phyloP scores from a whole-genome alignment of 2,113 vertebrate species.

The Marmota monax region DNA sequence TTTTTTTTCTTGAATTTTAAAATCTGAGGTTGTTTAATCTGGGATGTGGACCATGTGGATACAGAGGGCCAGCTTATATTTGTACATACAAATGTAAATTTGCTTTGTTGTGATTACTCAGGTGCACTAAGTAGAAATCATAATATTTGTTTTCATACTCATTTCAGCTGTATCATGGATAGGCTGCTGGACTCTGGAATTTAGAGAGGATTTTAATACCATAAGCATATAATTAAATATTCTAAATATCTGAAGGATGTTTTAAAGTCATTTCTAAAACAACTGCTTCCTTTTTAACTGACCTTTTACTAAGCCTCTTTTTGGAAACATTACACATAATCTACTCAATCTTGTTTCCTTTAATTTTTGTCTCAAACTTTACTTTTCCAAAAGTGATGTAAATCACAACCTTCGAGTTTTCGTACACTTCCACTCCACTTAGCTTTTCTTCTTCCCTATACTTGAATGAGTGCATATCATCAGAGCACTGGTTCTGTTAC shows the following conservation, averaged over 20 bases:
- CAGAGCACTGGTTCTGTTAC: neutral
- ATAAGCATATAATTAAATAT: conserved; percentile 19
- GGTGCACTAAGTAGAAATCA: neutral
- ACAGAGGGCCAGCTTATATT: neutral
- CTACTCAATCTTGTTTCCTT: conserved; percentile 33
- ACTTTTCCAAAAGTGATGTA: neutral
- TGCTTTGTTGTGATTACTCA: conserved; percentile 9
- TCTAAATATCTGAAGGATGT: conserved; percentile 25
- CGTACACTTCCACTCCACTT: neutral
- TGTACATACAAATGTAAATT: neutral
- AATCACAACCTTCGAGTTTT: neutral
- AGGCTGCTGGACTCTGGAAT: neutral
- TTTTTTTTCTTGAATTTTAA: neutral
- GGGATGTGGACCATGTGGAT: neutral
- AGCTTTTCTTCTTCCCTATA: neutral
- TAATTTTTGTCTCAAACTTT: conserved; percentile 37
- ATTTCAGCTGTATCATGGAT: neutral
- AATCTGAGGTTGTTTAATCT: neutral
- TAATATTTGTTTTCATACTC: conserved; percentile 1
- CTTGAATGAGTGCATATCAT: neutral
- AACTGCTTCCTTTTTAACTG: conserved; percentile 31
- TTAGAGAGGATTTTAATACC: conserved; percentile 28
- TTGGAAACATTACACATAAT: conserved; percentile 32
- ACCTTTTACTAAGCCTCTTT: neutral
- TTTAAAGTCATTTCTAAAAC: conserved; percentile 45